These are phyloP conservation scores for Otus scops DNA, from an alignment of 2,797 vertebrate genomes.

Conservation along the genomic window DNA sequence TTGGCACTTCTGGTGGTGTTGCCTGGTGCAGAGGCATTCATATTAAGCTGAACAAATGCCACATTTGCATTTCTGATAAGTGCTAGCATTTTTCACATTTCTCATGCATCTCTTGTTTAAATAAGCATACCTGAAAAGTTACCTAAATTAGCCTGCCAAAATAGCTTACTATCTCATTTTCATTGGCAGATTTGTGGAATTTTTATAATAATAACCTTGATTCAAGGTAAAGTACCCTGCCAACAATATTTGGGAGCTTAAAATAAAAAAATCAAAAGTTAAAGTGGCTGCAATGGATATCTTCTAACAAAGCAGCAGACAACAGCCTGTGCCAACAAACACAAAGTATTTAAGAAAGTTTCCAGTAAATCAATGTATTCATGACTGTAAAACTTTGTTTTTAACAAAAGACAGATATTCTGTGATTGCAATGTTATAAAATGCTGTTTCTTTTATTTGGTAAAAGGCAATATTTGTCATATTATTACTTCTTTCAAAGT, in stretches of 20 bases:
- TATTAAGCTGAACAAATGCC: conserved; percentile 80
- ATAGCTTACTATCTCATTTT: conserved; percentile 28
- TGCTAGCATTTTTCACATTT: conserved; percentile 65
- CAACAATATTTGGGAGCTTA: conserved; percentile 16
- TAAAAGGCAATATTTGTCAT: not conserved
- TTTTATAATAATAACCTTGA: conserved; percentile 45
- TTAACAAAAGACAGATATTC: not conserved
- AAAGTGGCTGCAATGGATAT: not conserved
- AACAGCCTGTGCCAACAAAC: not conserved
- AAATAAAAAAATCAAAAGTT: conserved; percentile 41
- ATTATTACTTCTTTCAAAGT: conserved; percentile 26
- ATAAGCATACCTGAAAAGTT: conserved; percentile 64
- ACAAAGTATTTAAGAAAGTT: conserved; percentile 2
- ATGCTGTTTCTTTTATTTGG: not conserved
- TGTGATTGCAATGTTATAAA: not conserved
- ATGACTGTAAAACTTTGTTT: not conserved
- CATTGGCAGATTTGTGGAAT: not conserved
- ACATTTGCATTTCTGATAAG: conserved; percentile 82
- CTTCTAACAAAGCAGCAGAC: conserved; percentile 22
- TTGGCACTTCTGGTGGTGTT: conserved; percentile 72
- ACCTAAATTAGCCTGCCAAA: conserved; percentile 56
- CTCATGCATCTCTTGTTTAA: conserved; percentile 58
- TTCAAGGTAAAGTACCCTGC: conserved; percentile 48
- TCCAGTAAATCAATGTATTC: not conserved
- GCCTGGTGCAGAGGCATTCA: conserved; percentile 70